Conservation (phyloP, 2,797 vertebrate genomes). For the Tokudaia muenninki region DNA sequence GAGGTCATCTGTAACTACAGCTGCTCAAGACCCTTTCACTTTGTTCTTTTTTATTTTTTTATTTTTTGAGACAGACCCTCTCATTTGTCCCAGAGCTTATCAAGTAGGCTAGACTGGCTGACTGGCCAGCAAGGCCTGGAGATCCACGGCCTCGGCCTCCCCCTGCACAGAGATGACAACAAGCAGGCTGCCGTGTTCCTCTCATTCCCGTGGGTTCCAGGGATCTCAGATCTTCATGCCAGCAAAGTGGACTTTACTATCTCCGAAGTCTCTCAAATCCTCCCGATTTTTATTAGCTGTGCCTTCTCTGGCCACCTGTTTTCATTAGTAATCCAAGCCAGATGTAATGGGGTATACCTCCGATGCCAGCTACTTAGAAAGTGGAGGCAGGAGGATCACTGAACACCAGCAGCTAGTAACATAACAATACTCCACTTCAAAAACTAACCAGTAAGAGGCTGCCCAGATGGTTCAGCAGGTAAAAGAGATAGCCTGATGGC, state of each 20-base stretch:
- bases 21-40: not conserved
- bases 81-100: not conserved
- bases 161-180: not conserved
- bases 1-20: not conserved
- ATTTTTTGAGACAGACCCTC: not conserved
- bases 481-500: not conserved
- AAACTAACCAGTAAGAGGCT: not conserved
- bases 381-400: not conserved
- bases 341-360: not conserved
- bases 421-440: not conserved
- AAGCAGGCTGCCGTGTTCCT: not conserved
- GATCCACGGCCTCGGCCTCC: not conserved
- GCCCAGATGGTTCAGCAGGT: not conserved
- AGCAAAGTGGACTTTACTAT: not conserved
- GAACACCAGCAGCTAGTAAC: not conserved
- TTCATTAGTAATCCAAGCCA: not conserved
- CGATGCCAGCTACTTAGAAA: not conserved
- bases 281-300: not conserved
- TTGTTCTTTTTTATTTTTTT: not conserved
- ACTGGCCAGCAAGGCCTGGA: not conserved
- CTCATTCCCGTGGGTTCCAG: too few relatives aligned
- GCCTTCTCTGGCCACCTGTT: not conserved
- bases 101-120: not conserved
- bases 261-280: not conserved
- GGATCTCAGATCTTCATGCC: not conserved